Evolutionary conservation across 2,113 vertebrate species (phyloP).

Genomic region (Ophthalmolycus amberensis): DNA sequence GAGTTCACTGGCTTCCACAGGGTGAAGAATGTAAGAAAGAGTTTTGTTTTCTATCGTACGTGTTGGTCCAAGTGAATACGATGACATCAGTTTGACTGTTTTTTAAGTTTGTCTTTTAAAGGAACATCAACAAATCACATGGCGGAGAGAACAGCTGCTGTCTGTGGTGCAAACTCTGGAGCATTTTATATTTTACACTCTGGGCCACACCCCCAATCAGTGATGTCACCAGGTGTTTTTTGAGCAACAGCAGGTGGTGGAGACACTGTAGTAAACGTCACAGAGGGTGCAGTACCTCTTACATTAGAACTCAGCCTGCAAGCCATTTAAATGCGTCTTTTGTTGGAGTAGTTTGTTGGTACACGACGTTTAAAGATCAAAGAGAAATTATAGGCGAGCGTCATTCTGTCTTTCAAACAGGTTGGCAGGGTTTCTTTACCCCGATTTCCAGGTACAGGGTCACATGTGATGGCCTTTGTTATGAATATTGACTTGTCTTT

Average conservation of each 20-base stretch:
- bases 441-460: background rate
- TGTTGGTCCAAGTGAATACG: constrained; percentile 45
- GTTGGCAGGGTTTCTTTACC: background rate
- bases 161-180: background rate
- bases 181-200: background rate
- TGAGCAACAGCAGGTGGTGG: background rate
- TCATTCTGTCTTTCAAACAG: background rate
- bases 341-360: background rate
- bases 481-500: background rate
- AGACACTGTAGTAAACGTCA: background rate
- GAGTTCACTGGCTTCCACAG: constrained; percentile 60
- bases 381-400: too few species aligned
- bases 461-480: background rate
- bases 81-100: constrained; percentile 61
- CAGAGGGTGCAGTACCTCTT: background rate
- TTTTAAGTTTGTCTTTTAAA: constrained; percentile 64
- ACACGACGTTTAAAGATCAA: background rate
- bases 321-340: background rate
- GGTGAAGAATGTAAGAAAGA: constrained; percentile 63
- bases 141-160: constrained; percentile 13
- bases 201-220: constrained; percentile 7
- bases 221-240: constrained; percentile 18
- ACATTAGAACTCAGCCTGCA: background rate
- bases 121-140: constrained; percentile 27
- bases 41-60: constrained; percentile 43